A percentile compares a stretch with the other conserved stretches of the same genome.
Conservation (phyloP, 2,797 vertebrate species). For the Glyptemys insculpta region DNA sequence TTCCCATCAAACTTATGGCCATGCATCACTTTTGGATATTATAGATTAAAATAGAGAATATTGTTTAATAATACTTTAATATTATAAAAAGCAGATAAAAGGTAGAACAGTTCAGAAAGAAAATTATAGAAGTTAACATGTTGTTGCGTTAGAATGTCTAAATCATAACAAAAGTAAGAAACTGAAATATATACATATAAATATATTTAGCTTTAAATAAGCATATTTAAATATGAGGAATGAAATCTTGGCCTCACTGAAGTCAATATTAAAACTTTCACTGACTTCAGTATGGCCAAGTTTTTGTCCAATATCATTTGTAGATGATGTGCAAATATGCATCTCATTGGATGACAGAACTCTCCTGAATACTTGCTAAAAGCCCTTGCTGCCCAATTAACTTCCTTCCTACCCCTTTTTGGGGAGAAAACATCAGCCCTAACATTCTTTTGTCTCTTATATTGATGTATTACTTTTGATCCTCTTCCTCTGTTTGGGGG, state of each 20-base stretch:
- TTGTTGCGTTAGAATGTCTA: not conserved
- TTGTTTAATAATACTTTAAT: not conserved
- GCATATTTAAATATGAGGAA: not conserved
- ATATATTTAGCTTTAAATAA: not conserved
- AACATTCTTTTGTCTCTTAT: no score
- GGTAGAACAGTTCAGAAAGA: not conserved
- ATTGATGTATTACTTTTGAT: no score
- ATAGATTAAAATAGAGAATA: not conserved
- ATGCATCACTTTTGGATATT: not conserved
- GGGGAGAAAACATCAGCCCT: no score
- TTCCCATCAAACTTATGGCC: not conserved
- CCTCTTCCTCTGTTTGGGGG: no score
- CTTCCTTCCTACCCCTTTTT: no score
- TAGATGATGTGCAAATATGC: no score
- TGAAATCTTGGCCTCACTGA: not conserved
- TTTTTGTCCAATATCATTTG: no score
- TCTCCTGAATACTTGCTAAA: no score
- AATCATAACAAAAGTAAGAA: not conserved
- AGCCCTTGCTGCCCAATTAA: no score
- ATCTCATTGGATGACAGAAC: no score
- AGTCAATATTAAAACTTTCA: no score
- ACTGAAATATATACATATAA: not conserved
- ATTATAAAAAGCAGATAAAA: not conserved
- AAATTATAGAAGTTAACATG: not conserved
- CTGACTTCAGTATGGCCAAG: no score